Evolutionary conservation across 2,113 vertebrate species (phyloP).

Genomic region (Pyrgilauda ruficollis): DNA sequence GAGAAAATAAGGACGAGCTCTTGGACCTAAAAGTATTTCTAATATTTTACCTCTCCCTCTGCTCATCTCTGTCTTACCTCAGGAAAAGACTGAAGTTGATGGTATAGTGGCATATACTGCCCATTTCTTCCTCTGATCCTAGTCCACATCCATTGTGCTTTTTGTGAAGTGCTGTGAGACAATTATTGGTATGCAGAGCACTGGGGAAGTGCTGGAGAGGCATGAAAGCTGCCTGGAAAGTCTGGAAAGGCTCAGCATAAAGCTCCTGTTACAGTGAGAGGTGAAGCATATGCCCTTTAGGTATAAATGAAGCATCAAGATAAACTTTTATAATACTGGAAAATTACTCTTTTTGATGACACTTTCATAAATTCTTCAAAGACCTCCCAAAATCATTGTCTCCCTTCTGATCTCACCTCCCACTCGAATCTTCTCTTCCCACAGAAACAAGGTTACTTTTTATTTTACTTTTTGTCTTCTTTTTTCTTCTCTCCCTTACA

Average conservation of each 20-base stretch:
- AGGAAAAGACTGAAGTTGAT: neutral
- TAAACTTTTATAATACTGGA: neutral
- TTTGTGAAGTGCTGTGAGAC: neutral
- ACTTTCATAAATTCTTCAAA: neutral
- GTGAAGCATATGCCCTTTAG: neutral
- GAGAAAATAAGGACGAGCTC: neutral
- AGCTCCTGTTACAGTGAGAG: neutral
- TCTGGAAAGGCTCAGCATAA: neutral
- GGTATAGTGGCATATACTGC: neutral
- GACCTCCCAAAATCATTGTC: neutral
- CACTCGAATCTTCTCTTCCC: neutral
- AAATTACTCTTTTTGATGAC: neutral
- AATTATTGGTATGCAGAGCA: neutral
- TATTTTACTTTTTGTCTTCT: neutral
- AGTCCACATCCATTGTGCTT: neutral
- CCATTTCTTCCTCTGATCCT: neutral
- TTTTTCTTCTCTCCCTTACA: neutral
- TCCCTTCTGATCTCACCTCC: conserved; percentile 27
- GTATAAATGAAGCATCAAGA: neutral
- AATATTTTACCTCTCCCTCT: neutral
- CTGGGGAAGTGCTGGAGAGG: neutral
- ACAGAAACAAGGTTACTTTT: neutral
- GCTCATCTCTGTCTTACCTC: neutral
- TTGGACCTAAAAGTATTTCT: neutral
- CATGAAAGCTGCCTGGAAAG: neutral